Conservation (phyloP, 2,113 vertebrate species). For the Oryzias celebensis region DNA sequence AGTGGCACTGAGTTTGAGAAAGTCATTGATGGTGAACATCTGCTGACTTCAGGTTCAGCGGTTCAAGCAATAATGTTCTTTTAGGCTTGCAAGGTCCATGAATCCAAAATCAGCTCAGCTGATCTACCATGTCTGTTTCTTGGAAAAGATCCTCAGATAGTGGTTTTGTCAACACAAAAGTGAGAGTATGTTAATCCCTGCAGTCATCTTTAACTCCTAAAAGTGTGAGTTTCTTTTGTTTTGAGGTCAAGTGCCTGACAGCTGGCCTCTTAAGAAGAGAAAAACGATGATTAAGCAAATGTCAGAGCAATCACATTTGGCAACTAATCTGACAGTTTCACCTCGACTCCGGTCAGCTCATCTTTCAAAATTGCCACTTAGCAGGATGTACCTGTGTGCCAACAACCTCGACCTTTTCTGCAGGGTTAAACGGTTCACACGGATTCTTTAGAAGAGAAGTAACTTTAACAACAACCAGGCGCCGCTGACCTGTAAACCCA, state of each 20-base stretch:
- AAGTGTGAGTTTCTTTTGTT: constrained; percentile 4
- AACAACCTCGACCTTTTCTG: constrained; percentile 48
- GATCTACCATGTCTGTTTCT: constrained; percentile 6
- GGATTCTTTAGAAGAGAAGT: constrained; percentile 46
- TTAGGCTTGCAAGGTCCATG: not conserved
- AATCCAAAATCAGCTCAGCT: constrained; percentile 18
- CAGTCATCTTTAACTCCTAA: not conserved
- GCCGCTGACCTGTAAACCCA: constrained; percentile 49
- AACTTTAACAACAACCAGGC: constrained; percentile 36
- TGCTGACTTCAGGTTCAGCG: constrained; percentile 21
- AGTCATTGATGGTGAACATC: constrained; percentile 46
- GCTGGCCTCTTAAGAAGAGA: constrained; percentile 11
- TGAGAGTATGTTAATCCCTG: not conserved
- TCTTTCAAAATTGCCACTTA: constrained; percentile 45
- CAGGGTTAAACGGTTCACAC: constrained; percentile 54
- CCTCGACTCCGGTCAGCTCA: constrained; percentile 44
- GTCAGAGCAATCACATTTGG: constrained; percentile 12
- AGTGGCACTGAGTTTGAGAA: constrained; percentile 36
- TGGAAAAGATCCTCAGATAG: constrained; percentile 25
- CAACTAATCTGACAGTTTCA: constrained; percentile 51
- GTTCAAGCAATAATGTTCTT: constrained; percentile 26
- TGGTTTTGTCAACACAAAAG: constrained; percentile 3
- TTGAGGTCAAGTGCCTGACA: constrained; percentile 14
- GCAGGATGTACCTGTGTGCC: constrained; percentile 50
- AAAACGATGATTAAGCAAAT: constrained; percentile 14